Evolutionary conservation across 1,140 invertebrate genomes (phyloP), one percentile per base, ranked within the genome.

Genomic region (Drosophila sucinea): DNA sequence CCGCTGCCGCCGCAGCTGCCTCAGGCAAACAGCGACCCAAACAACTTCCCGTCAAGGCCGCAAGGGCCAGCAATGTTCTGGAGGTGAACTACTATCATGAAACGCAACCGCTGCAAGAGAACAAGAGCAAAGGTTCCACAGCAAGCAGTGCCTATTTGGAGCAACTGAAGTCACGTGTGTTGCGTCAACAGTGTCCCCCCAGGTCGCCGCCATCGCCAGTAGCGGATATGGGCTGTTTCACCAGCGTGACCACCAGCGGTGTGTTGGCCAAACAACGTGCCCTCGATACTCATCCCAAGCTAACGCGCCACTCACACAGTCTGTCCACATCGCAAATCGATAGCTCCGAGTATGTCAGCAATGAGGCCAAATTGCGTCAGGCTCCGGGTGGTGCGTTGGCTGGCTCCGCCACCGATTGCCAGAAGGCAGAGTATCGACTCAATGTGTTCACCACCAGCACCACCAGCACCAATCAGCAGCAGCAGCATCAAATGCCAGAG

Each of bases 271-370:
- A 93, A 4, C 93, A 92, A 47, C 80, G 81, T 5, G 80, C 81
- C 0, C 60, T 92, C 30, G 89, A 92, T 30, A 78, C 84, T 1
- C 77, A 82, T 75, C 81, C 74, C 71, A 93, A 85, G 72, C 77
- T 81, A 64, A 81, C 78, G 10, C 68, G 93, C 3, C 92, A 92
- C 63, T 93, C 93, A 63, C 83, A 87, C 47, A 95, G 94, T 68
- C 79, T 95, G 72, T 94, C 94, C 1, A 95, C 95, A 82, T 94
- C 94, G 0, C 93, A 94, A 67, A 94, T 94, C 44, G 94, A 94
- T 63, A 92, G 93, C 68, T 94, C 93, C 0, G 94, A 94, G 79
- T 94, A 94, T 58, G 91, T 94, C 5, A 92, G 89, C 70, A 92
- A 92, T 58, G 90, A 91, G 76, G 82, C 80, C 32, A 91, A 91